Evolutionary conservation across 2,888 invertebrate genomes (phyloP), one percentile per base, ranked within the genome.

Genomic region (Hypsopygia costalis): DNA sequence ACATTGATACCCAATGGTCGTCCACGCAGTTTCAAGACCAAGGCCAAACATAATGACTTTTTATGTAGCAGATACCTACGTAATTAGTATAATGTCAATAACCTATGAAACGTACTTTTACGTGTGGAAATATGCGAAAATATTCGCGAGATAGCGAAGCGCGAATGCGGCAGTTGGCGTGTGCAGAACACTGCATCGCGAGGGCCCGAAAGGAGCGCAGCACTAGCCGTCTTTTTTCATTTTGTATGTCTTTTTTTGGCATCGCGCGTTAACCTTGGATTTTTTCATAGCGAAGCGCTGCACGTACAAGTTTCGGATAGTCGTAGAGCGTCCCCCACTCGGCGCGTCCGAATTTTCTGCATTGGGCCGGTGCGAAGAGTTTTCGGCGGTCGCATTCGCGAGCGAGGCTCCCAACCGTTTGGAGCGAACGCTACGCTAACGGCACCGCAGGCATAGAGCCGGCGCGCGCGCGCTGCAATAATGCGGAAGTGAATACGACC

Each of bases 171-270:
- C 62, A 51, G 67, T 70, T 51, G 39, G 57, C 61, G 76, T 66
- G 70, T 75, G 82, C 79, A 76, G 74, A 76, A 58, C 64, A 65
- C 69, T 85, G 87, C 86, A 82, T 58, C 73, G 66, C 73, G 74
- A 77, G 77, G 76, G 69, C 73, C 75, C 78, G 69, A 69, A 68
- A 71, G 81, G 80, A 72, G 85, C 76, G 72, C 78, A 72, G 71
- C 75, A 81, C 81, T 82, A 79, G 80, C 81, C 79, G 74, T 82
- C 82, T 80, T 85, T 81, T 82, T 85, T 78, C 74, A 82, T 85
- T 83, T 82, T 80, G 87, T 81, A 83, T 83, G 87, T 87, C 88
- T 88, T 88, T 87, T 88, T 88, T 88, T 85, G 88, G 87, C 87
- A 86, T 71, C 86, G 85, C 82, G 82, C 76, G 80, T 79, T 87